phyloP scores from a whole-genome alignment of 64 coral and sea anemone genomes.

The Stylophora pistillata region DNA sequence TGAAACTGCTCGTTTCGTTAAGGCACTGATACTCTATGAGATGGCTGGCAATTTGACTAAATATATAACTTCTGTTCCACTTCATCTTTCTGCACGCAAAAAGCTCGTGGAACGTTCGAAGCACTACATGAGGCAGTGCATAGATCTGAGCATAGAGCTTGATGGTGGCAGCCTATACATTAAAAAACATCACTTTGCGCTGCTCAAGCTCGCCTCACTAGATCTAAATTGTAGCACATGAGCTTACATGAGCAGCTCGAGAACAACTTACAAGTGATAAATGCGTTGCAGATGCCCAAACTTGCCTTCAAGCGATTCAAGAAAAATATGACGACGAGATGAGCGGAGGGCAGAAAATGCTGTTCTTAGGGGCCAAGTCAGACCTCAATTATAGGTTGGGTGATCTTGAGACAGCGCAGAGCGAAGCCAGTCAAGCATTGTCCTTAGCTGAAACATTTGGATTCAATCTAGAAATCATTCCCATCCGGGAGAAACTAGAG shows the following conservation, averaged over 20 bases:
- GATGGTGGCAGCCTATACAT: slow-evolving; percentile 47
- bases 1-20: slow-evolving; percentile 19
- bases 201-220: slow-evolving; percentile 49
- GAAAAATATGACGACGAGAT: slow-evolving; percentile 26
- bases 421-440: slow-evolving; percentile 3
- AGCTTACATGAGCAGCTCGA: slow-evolving; percentile 40
- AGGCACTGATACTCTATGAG: slow-evolving; percentile 55
- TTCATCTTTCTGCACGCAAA: background rate
- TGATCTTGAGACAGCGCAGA: background rate
- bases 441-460: slow-evolving; percentile 8
- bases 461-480: slow-evolving; percentile 52
- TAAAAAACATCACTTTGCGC: slow-evolving; percentile 53
- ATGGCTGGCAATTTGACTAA: slow-evolving; percentile 55
- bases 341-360: slow-evolving; percentile 44
- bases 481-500: slow-evolving; percentile 38
- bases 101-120: slow-evolving; percentile 12
- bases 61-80: background rate
- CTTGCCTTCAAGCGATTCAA: slow-evolving; percentile 22
- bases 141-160: slow-evolving; percentile 35
- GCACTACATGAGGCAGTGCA: slow-evolving; percentile 31
- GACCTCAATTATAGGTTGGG: slow-evolving; percentile 43
- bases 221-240: slow-evolving; percentile 63
- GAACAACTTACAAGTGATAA: background rate
- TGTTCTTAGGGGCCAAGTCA: slow-evolving; percentile 23
- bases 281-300: slow-evolving; percentile 45